These are phyloP conservation scores for Puntigrus tetrazona DNA, from an alignment of 2,113 vertebrate genomes.

Conservation along the genomic window DNA sequence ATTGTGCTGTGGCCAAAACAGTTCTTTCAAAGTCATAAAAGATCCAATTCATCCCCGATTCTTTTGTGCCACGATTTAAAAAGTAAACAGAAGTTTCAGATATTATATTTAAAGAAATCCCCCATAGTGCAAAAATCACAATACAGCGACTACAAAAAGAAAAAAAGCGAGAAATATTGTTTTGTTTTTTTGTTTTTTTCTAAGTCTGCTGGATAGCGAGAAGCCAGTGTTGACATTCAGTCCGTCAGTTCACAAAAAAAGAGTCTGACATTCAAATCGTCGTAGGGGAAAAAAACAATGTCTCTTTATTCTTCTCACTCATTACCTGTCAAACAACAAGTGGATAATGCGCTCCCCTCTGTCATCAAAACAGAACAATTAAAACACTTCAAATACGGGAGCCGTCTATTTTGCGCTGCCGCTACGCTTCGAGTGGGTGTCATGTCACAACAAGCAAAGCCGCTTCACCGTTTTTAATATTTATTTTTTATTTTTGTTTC, in stretches of 20 bases:
- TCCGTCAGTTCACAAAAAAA: constrained; percentile 17
- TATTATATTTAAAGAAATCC: background rate
- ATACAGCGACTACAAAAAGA: background rate
- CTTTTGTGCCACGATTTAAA: background rate
- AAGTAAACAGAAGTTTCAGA: background rate
- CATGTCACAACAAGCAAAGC: constrained; percentile 53
- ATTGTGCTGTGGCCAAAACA: background rate
- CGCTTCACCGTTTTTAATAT: constrained; percentile 46
- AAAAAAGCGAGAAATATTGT: background rate
- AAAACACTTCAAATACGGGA: constrained; percentile 50
- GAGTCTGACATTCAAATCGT: constrained; percentile 22
- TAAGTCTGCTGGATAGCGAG: background rate
- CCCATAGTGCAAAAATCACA: background rate
- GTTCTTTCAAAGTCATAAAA: background rate
- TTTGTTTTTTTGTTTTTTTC: too few species aligned
- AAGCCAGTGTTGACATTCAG: constrained; percentile 5
- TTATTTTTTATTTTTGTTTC: constrained; percentile 43
- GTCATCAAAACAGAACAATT: constrained; percentile 59
- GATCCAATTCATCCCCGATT: background rate
- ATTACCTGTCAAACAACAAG: constrained; percentile 46
- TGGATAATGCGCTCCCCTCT: constrained; percentile 43
- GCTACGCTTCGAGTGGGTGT: constrained; percentile 40
- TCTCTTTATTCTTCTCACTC: constrained; percentile 34
- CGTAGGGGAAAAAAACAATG: constrained; percentile 10
- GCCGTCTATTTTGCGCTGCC: constrained; percentile 26